Percentiles rank a stretch among this genome's conserved stretches.
These are phyloP conservation scores for Falco biarmicus DNA, from an alignment of 2,797 vertebrate genomes.

Conservation along the genomic window DNA sequence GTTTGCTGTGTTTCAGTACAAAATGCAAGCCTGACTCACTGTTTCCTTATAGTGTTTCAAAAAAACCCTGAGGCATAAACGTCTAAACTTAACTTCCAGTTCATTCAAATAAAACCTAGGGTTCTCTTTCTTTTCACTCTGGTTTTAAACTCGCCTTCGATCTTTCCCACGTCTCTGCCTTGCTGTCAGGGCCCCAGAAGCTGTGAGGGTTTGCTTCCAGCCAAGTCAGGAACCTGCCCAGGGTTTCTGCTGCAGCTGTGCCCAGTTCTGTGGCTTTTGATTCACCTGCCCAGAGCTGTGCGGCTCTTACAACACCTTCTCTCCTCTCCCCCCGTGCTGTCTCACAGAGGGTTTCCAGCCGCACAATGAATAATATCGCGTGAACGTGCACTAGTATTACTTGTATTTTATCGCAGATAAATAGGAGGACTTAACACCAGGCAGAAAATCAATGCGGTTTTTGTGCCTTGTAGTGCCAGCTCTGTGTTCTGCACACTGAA, in stretches of 20 bases:
- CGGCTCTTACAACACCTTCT: not conserved
- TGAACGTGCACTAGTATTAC: not conserved
- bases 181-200: accelerated
- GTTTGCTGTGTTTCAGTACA: not conserved
- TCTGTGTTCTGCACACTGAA: not conserved
- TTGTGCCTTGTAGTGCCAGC: not conserved
- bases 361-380: not conserved
- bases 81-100: not conserved
- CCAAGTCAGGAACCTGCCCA: not conserved
- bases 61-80: not conserved
- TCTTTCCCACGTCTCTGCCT: not conserved
- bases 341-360: not conserved
- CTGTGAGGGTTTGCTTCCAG: not conserved
- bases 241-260: not conserved
- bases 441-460: not conserved
- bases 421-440: not conserved
- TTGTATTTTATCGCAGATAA: not conserved
- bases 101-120: not conserved
- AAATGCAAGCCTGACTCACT: not conserved
- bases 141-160: not conserved
- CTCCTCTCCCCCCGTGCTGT: accelerated
- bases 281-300: not conserved
- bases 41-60: not conserved
- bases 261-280: not conserved
- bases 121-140: not conserved